Evolutionary conservation across 2,113 vertebrate genomes (phyloP).

Genomic region (Bathybates hornii): DNA sequence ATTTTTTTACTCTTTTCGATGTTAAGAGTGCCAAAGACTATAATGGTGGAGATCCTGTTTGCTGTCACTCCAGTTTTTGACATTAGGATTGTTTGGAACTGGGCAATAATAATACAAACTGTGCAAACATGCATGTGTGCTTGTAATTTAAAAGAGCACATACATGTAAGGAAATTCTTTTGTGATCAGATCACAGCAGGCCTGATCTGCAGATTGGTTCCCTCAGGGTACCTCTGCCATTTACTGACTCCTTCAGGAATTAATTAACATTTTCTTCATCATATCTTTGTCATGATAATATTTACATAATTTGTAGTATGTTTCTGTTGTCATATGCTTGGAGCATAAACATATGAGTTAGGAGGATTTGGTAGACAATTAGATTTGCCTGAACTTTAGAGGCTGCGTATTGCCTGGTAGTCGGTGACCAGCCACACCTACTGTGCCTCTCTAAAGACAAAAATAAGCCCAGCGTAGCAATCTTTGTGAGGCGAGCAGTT

Average conservation of each 20-base stretch:
- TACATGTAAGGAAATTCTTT: background rate
- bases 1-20: background rate
- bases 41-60: background rate
- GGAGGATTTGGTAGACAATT: background rate
- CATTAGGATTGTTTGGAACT: background rate
- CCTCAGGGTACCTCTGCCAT: background rate
- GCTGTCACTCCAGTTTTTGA: background rate
- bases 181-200: background rate
- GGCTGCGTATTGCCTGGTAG: background rate
- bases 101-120: background rate
- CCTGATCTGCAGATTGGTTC: background rate
- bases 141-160: background rate
- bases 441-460: background rate
- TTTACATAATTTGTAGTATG: background rate
- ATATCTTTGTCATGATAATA: background rate
- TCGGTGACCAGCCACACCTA: background rate
- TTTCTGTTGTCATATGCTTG: background rate
- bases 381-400: background rate
- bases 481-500: background rate
- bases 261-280: slow-evolving; percentile 2
- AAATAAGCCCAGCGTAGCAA: background rate
- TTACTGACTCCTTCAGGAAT: background rate
- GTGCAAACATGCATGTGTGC: background rate
- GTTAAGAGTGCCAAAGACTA: background rate
- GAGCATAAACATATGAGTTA: background rate